phyloP scores from a whole-genome alignment of 53 echinoderm and acorn worm species.

The Hippasteria phrygiana region DNA sequence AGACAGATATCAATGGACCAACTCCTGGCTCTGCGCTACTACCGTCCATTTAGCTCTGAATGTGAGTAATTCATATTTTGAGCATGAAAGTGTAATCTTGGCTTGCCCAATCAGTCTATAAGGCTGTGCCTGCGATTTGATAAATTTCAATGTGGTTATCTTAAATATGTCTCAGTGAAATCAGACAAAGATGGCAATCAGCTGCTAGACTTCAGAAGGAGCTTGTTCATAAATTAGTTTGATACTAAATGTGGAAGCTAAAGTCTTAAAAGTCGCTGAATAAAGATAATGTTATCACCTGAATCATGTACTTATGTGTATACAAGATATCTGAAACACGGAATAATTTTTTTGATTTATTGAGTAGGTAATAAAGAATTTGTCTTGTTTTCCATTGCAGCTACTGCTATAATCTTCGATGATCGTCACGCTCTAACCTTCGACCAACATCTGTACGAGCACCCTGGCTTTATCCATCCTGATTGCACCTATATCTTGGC shows the following conservation, averaged over 20 bases:
- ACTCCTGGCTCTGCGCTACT: conserved; percentile 54
- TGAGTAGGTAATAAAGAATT: no score
- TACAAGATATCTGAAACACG: no score
- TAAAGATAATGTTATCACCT: no score
- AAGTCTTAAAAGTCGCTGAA: no score
- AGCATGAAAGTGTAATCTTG: not conserved
- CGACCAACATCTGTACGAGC: conserved; percentile 85
- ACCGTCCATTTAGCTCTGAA: conserved; percentile 55
- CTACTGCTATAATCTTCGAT: conserved; percentile 88
- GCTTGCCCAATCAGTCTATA: not conserved
- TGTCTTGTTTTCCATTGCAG: conserved; percentile 50
- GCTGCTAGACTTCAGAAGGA: no score
- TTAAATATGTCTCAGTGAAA: no score
- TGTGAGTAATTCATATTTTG: not conserved
- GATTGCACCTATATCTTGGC: conserved; percentile 90
- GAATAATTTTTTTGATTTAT: no score
- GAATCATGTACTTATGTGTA: no score
- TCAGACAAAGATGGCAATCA: no score
- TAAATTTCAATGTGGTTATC: no score
- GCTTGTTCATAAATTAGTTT: no score
- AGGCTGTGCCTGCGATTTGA: not conserved
- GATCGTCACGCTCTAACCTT: conserved; percentile 87
- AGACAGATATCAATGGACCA: conserved; percentile 37
- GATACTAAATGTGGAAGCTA: no score
- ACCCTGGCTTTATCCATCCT: conserved; percentile 73